Evolutionary conservation across 2,888 invertebrate species (phyloP), one percentile per base, ranked within the genome.

Genomic region (Ernsta delagoae): DNA sequence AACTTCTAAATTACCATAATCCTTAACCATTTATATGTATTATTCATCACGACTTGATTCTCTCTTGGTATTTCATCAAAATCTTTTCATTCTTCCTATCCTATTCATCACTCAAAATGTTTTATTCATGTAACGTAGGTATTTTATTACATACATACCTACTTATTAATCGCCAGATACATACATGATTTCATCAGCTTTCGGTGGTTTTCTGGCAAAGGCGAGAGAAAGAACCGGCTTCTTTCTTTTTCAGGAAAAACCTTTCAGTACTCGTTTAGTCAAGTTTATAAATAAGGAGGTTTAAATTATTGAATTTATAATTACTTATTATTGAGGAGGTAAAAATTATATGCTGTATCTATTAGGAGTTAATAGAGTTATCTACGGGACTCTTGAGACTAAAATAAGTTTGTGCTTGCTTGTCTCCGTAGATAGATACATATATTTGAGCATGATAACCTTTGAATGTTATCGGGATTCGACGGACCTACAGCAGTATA

Each of bases 401-500:
- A 43, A n/a, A 11, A 0, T 6, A 7, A 41, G 41, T 11, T 41
- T 12, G 8, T 54, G 36, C 64, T 64, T 34, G 39, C 43, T 11
- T 11, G 34, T 43, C 43, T 43, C 43, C 43, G 9, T 43, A 43
- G 43, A 16, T 16, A 16, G 16, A 16, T 16, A 16, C 1, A 41
- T 34, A 43, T 65, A 48, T 65, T 65, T 36, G 36, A 65, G 36
- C 45, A n/a, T 45, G 65, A 65, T 65, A 65, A 65, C 65, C 65
- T 36, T 36, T 39, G 24, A 11, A 7, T 34, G 56, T 57, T 65
- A 65, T 65, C 65, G 16, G 34, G 57, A 65, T 57, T 57, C 65
- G 45, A 57, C 16, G 48, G 57, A 65, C 45, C 45, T 6, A 11
- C 11, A 65, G 45, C 57, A 43, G 43, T 43, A 8, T 8, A 43